Conservation (phyloP, 2,113 vertebrate species). For the Axis porcinus region DNA sequence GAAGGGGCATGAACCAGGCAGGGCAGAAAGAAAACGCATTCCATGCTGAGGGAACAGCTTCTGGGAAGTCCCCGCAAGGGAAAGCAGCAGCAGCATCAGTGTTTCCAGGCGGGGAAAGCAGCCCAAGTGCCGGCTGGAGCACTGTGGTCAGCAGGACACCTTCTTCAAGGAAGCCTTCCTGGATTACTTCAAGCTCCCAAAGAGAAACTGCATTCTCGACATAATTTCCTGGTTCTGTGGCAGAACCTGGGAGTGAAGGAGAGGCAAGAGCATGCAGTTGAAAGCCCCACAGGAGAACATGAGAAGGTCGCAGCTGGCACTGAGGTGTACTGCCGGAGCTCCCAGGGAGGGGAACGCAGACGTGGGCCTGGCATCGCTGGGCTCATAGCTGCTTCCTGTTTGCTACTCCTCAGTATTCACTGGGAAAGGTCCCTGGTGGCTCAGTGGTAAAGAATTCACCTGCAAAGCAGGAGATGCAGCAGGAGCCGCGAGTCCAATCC, state of each 20-base stretch:
- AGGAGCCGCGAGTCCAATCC: rapidly evolving
- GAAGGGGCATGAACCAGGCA: not conserved
- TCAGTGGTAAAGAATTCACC: not conserved
- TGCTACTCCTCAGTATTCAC: not conserved
- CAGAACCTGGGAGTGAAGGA: not conserved
- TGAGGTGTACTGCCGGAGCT: not conserved
- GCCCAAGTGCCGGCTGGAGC: not conserved
- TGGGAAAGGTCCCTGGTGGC: not conserved
- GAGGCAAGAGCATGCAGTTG: not conserved
- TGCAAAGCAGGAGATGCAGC: not conserved
- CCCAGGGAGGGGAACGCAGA: not conserved
- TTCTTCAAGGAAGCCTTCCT: not conserved
- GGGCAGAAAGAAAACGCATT: not conserved
- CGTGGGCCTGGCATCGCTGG: not conserved
- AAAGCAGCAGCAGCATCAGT: not conserved
- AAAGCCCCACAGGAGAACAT: not conserved
- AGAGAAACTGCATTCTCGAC: not conserved
- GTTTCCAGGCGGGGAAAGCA: not conserved
- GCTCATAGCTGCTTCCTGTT: not conserved
- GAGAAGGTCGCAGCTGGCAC: no score
- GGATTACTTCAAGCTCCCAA: not conserved
- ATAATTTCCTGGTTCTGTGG: not conserved
- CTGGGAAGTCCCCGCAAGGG: not conserved
- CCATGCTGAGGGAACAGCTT: not conserved
- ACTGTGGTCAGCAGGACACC: not conserved